Evolutionary conservation across 1,140 invertebrate species (phyloP).

Genomic region (Papilio aristodemus): DNA sequence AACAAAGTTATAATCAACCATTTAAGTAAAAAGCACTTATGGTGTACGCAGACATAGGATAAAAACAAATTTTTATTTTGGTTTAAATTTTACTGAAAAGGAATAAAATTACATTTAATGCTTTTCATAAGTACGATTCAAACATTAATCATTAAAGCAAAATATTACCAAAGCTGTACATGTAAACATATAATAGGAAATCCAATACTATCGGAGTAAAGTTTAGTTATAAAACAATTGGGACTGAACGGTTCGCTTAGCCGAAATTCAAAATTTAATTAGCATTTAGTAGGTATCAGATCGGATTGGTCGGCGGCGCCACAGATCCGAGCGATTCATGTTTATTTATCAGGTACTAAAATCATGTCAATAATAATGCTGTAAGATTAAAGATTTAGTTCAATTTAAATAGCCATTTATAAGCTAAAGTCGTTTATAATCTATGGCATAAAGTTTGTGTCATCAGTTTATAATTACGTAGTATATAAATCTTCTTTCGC

Average conservation of each 20-base stretch:
- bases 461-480: neutral
- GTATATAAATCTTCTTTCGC: too few relatives aligned
- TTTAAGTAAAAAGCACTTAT: too few relatives aligned
- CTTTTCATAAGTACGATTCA: neutral
- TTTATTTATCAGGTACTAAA: constrained; percentile 71
- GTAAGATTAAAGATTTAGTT: constrained; percentile 57
- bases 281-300: constrained; percentile 59
- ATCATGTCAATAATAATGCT: constrained; percentile 60
- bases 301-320: constrained; percentile 52
- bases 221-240: constrained; percentile 33
- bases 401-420: constrained; percentile 40
- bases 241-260: constrained; percentile 40
- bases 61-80: too few relatives aligned
- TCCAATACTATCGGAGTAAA: constrained; percentile 22
- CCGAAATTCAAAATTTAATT: constrained; percentile 51
- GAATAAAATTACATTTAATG: too few relatives aligned
- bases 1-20: too few relatives aligned
- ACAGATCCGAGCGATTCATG: constrained; percentile 57
- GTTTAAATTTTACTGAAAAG: too few relatives aligned
- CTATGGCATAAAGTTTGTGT: neutral
- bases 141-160: constrained; percentile 7
- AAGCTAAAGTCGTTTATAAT: neutral
- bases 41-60: too few relatives aligned
- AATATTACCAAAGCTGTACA: constrained; percentile 20
- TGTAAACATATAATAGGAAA: neutral